These are phyloP conservation scores for Slavum lentiscoides DNA, from an alignment of 2,888 invertebrate species.

Conservation along the genomic window DNA sequence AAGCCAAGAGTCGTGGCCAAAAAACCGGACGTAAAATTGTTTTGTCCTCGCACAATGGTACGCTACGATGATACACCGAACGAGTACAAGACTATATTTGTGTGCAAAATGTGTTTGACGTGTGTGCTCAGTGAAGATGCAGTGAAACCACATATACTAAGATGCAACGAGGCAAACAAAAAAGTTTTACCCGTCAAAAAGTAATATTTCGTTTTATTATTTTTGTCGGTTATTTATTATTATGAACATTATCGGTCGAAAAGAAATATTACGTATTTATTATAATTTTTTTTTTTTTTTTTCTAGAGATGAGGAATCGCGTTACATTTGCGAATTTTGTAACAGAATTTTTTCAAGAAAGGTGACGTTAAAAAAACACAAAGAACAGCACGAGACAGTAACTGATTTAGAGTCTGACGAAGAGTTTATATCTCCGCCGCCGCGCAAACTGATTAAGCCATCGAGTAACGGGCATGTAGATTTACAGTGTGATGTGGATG, in stretches of 20 bases:
- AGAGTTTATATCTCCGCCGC: neutral
- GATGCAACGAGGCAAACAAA: neutral
- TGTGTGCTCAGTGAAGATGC: neutral
- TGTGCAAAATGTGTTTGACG: constrained; percentile 10
- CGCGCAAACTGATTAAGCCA: too few species aligned
- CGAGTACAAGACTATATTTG: neutral
- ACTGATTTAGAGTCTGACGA: neutral
- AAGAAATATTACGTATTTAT: neutral
- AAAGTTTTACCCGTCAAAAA: neutral
- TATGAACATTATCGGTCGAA: neutral
- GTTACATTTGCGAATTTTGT: constrained; percentile 12
- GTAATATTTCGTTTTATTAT: constrained; percentile 1
- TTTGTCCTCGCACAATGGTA: constrained; percentile 15
- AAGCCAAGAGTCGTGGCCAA: neutral
- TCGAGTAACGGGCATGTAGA: too few species aligned
- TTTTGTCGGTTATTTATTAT: too few species aligned
- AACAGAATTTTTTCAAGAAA: neutral
- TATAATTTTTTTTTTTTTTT: too few species aligned
- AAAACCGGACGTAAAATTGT: neutral
- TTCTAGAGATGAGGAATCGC: constrained; percentile 5
- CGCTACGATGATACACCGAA: neutral
- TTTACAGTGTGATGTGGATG: too few species aligned
- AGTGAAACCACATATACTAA: neutral
- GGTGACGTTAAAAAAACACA: constrained; percentile 3
- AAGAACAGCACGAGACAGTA: neutral